Percentiles rank a stretch among this genome's conserved stretches.
These are phyloP conservation scores for Lycia hirtaria DNA, from an alignment of 2,888 invertebrate species.

Conservation along the genomic window DNA sequence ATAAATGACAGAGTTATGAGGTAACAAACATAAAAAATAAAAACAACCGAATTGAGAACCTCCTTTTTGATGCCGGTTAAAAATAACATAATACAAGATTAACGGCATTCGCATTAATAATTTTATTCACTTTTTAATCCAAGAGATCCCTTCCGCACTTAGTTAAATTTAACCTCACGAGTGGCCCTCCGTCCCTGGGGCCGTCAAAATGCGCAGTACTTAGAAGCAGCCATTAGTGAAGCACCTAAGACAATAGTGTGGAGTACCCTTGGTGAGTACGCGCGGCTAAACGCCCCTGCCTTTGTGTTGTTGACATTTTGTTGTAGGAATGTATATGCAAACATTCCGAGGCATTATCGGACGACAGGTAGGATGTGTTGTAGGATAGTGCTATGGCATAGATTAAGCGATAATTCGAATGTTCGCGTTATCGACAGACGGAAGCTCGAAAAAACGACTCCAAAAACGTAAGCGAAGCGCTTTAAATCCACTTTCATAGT, in stretches of 20 bases:
- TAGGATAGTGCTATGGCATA: no score
- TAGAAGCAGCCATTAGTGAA: slow-evolving; percentile 52
- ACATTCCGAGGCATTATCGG: slow-evolving; percentile 1
- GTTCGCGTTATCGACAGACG: no score
- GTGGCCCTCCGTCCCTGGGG: slow-evolving; percentile 31
- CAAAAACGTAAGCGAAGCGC: no score
- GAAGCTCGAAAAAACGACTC: no score
- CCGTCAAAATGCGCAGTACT: slow-evolving; percentile 25
- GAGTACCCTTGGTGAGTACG: slow-evolving; percentile 46
- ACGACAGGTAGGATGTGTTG: no score
- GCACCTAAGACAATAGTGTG: slow-evolving; percentile 52
- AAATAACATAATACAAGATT: neutral
- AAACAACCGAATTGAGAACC: no score
- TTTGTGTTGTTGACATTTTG: slow-evolving; percentile 46
- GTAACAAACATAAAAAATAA: no score
- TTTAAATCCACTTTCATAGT: no score
- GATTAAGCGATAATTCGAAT: no score
- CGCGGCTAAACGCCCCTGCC: slow-evolving; percentile 39
- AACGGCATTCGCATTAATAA: neutral
- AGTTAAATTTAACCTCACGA: slow-evolving; percentile 25
- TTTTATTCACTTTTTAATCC: slow-evolving; percentile 18
- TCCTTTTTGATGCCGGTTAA: no score
- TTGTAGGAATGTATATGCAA: slow-evolving; percentile 36
- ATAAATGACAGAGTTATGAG: no score
- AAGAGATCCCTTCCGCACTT: slow-evolving; percentile 7